These are phyloP conservation scores for Pipistrellus pygmaeus DNA, from an alignment of 2,797 vertebrate genomes.

Conservation along the genomic window DNA sequence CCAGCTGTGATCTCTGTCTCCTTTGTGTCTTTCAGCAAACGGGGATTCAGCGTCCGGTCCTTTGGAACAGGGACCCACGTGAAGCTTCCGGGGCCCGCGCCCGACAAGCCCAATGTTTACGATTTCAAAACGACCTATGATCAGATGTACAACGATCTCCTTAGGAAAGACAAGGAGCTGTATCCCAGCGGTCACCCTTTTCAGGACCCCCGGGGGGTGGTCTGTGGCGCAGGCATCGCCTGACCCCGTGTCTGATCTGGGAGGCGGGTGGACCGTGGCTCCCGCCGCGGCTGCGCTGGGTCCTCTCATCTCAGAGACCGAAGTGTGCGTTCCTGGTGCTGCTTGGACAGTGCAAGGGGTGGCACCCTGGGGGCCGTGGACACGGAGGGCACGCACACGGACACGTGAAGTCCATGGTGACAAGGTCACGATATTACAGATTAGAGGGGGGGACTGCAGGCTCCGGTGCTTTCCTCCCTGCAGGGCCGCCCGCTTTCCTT, in stretches of 20 bases:
- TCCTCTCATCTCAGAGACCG: background rate
- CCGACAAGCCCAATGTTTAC: slow-evolving; percentile 99
- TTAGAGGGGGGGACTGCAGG: background rate
- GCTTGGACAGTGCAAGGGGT: slow-evolving; percentile 46
- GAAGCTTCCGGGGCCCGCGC: slow-evolving; percentile 98
- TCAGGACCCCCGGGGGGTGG: slow-evolving; percentile 79
- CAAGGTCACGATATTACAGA: slow-evolving; percentile 48
- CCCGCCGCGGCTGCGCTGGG: slow-evolving; percentile 18
- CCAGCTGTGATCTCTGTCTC: background rate
- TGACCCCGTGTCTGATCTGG: background rate
- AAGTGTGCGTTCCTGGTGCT: background rate
- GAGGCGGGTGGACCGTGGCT: background rate
- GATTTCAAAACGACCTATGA: slow-evolving; percentile 99
- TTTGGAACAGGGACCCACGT: slow-evolving; percentile 98
- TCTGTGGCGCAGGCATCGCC: slow-evolving; percentile 75
- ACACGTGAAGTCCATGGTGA: slow-evolving; percentile 66
- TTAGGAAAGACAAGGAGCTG: slow-evolving; percentile 99
- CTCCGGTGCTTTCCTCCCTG: background rate
- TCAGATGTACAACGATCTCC: slow-evolving; percentile 99
- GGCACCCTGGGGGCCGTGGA: slow-evolving; percentile 48
- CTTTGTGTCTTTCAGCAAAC: slow-evolving; percentile 93
- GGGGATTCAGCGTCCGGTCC: slow-evolving; percentile 97
- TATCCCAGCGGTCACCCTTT: slow-evolving; percentile 92
- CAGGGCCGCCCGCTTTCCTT: background rate
- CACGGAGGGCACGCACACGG: background rate